Evolutionary conservation across 2,113 vertebrate species (phyloP), one percentile per base, ranked within the genome.

Genomic region (Symphodus melops): DNA sequence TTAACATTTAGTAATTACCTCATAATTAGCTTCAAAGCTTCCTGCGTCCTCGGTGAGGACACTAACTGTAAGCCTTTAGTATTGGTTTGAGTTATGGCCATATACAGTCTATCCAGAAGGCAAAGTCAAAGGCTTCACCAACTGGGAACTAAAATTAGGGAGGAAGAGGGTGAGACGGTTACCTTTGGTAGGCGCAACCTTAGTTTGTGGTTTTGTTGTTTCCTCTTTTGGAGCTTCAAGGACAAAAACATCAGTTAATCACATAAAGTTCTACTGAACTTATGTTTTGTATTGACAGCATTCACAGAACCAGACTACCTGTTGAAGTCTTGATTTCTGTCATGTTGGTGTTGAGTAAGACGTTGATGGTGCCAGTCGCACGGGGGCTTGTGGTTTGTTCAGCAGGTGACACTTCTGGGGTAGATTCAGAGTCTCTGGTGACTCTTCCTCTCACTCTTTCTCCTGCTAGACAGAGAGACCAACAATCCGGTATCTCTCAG

Each of bases 1-100:
- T 61, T 37, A 69, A 76, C 73, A 68, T 73, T 77, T 80, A 60
- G 69, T 86, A 84, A 76, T 79, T 57, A 82, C 52, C 65, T 68
- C 66, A 72, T 83, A 67, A 84, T 82, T 75, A 54, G 59, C 67
- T 85, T 59, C 44, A 64, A 82, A 72, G 37, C 56, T 64, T 55
- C 23, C 21, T 49, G 21, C 63, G 65, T 75, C 53, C 54, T 55
- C 57, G 41, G 72, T 46, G 53, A 60, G 39, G 20, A 63, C 7
- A 23, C 14, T 36, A 39, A 25, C 49, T 62, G 21, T 57, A 66
- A 68, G 68, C 49, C 55, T 79, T 54, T 74, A 21, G 46, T 49
- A 20, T 33, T 42, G 1, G 37, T 57, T 48, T 83, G 36, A 70
- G 37, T 67, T 66, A 28, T 7, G 68, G 62, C 48, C 20, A 41